Conservation (phyloP, 2,888 invertebrate species). For the Bombylius major region DNA sequence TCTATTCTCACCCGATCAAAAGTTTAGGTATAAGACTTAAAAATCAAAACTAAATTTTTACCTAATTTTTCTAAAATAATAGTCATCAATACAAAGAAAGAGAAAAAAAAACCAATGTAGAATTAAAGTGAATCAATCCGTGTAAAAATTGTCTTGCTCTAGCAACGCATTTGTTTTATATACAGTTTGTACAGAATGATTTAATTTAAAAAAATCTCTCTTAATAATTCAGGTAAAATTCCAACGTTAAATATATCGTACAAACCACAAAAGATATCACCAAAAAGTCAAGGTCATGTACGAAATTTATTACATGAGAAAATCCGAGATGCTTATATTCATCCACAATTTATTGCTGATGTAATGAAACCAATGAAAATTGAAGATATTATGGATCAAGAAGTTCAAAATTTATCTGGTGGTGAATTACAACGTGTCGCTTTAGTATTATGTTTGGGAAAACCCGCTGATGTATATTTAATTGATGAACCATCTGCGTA, state of each 20-base stretch:
- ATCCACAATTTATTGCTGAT: conserved; percentile 96
- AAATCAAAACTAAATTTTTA: too few relatives aligned
- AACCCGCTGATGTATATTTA: conserved; percentile 97
- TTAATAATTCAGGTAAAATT: conserved; percentile 34
- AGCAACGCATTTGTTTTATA: too few relatives aligned
- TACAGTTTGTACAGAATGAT: too few relatives aligned
- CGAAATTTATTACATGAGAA: conserved; percentile 88
- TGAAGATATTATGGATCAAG: conserved; percentile 94
- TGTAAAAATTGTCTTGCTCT: too few relatives aligned
- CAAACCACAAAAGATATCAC: conserved; percentile 99
- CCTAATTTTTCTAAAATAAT: too few relatives aligned
- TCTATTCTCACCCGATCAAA: too few relatives aligned
- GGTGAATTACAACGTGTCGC: conserved; percentile 99
- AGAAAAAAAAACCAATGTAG: too few relatives aligned
- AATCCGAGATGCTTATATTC: conserved; percentile 93
- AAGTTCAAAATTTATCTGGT: conserved; percentile 96
- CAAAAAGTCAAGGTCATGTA: conserved; percentile 89
- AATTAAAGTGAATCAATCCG: too few relatives aligned
- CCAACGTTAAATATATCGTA: conserved; percentile 96
- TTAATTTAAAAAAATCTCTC: too few relatives aligned
- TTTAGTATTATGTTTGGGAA: conserved; percentile 88
- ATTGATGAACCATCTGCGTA: conserved; percentile 99
- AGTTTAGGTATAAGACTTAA: too few relatives aligned
- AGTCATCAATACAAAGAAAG: too few relatives aligned
- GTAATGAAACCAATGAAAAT: conserved; percentile 98